Conservation (phyloP, 2,113 vertebrate genomes). For the Hypocryptadius cinnamomeus region DNA sequence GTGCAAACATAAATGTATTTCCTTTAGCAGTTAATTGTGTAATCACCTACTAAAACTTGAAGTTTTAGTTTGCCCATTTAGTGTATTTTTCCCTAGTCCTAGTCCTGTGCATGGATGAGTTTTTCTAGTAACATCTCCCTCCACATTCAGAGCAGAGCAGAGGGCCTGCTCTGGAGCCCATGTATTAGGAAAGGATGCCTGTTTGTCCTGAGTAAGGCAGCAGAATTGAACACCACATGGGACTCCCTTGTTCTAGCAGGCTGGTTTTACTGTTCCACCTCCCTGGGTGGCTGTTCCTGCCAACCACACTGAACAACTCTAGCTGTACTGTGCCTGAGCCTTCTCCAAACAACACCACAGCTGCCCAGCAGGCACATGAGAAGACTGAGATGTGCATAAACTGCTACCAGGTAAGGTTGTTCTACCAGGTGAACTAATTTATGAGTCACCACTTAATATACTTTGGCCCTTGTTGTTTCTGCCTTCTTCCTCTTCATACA, state of each 20-base stretch:
- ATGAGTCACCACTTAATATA: background rate
- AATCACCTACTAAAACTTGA: background rate
- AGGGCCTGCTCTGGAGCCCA: background rate
- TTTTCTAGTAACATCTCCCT: background rate
- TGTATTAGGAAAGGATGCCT: fast-evolving
- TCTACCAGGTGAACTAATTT: background rate
- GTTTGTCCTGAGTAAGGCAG: background rate
- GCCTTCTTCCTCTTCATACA: background rate
- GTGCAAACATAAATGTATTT: background rate
- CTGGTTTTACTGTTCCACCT: background rate
- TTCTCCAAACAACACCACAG: background rate
- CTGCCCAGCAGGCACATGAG: background rate
- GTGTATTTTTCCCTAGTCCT: background rate
- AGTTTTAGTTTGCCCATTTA: background rate
- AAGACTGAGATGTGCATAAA: background rate
- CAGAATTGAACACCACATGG: background rate
- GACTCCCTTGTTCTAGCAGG: background rate
- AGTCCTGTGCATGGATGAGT: background rate
- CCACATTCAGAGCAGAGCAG: background rate
- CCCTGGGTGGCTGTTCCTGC: background rate
- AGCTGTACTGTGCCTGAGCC: background rate
- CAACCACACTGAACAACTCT: background rate
- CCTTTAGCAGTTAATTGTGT: background rate
- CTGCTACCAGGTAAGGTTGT: background rate
- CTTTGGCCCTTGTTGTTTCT: background rate